These are phyloP conservation scores for Vannuccia rotundouncinata DNA, from an alignment of 2,888 invertebrate genomes.

Conservation along the genomic window DNA sequence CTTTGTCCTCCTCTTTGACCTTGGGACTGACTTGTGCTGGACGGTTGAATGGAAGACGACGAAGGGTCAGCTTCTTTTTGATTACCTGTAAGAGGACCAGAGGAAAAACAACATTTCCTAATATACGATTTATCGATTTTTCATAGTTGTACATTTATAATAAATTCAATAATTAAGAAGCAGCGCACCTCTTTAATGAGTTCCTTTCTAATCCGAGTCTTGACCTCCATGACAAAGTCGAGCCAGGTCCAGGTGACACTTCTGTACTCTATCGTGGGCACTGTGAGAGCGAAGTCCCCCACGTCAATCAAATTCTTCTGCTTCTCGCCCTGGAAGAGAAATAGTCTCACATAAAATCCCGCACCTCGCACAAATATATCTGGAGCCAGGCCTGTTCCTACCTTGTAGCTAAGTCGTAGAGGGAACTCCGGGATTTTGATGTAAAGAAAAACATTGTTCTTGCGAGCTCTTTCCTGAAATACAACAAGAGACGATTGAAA, in stretches of 20 bases:
- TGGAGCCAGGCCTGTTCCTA: too few species aligned
- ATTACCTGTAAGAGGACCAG: background rate
- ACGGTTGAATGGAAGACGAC: background rate
- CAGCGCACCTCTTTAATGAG: background rate
- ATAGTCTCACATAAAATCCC: too few species aligned
- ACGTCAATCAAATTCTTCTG: conserved; percentile 97
- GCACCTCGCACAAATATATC: too few species aligned
- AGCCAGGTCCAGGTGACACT: conserved; percentile 99
- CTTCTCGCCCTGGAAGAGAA: conserved; percentile 69
- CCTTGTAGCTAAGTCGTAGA: conserved; percentile 65
- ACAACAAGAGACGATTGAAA: background rate
- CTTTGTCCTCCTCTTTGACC: conserved; percentile 3
- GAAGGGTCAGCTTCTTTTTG: background rate
- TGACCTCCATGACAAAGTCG: conserved; percentile 86
- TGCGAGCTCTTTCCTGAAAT: conserved; percentile 81
- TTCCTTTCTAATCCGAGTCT: conserved; percentile 58
- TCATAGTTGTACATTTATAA: background rate
- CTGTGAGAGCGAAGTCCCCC: conserved; percentile 80
- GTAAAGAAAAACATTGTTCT: conserved; percentile 94
- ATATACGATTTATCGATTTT: background rate
- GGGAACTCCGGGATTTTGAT: conserved; percentile 95
- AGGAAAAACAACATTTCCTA: too few species aligned
- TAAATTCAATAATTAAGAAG: background rate
- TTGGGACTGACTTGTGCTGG: background rate
- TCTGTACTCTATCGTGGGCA: conserved; percentile 94